Percentiles rank a stretch among this genome's conserved stretches.
Conservation (phyloP, 2,888 invertebrate genomes). For the Digitonthophagus gazella region DNA sequence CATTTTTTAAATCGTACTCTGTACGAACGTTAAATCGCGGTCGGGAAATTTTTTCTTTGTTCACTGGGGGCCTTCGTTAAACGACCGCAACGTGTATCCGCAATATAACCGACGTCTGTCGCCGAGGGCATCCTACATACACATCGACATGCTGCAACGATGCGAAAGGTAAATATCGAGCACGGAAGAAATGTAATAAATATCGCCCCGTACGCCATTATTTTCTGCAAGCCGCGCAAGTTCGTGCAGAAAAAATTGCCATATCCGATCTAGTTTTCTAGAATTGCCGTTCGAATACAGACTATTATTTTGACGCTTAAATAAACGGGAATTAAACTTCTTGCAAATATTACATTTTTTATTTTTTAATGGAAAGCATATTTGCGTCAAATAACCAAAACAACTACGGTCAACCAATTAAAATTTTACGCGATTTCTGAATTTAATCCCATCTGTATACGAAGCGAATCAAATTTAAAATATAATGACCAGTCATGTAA, state of each 20-base stretch:
- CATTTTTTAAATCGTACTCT: slow-evolving; percentile 15
- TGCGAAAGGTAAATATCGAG: not conserved
- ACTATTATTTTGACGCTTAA: slow-evolving; percentile 4
- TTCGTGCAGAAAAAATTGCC: slow-evolving; percentile 3
- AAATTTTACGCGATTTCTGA: not conserved
- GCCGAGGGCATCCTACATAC: slow-evolving; percentile 15
- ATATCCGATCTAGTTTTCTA: not conserved
- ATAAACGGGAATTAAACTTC: not conserved
- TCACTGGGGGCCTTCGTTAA: slow-evolving; percentile 9
- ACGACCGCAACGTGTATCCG: slow-evolving; percentile 16
- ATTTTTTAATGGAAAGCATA: too few species aligned
- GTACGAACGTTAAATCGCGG: not conserved
- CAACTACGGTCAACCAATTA: too few species aligned
- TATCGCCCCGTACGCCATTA: slow-evolving; percentile 7
- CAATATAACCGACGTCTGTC: slow-evolving; percentile 20
- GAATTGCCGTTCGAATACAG: slow-evolving; percentile 7
- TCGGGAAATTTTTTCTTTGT: slow-evolving; percentile 3
- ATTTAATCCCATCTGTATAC: not conserved
- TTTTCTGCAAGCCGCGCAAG: not conserved
- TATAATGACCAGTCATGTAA: not conserved
- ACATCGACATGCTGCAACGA: slow-evolving; percentile 2
- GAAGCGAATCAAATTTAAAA: not conserved
- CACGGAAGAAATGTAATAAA: slow-evolving; percentile 12
- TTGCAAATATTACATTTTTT: too few species aligned
- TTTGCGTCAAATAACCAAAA: not conserved